A percentile compares a stretch with the other conserved stretches of the same genome.
Conservation (phyloP, 2,888 invertebrate species). For the Drosophila nr. perissopoda region DNA sequence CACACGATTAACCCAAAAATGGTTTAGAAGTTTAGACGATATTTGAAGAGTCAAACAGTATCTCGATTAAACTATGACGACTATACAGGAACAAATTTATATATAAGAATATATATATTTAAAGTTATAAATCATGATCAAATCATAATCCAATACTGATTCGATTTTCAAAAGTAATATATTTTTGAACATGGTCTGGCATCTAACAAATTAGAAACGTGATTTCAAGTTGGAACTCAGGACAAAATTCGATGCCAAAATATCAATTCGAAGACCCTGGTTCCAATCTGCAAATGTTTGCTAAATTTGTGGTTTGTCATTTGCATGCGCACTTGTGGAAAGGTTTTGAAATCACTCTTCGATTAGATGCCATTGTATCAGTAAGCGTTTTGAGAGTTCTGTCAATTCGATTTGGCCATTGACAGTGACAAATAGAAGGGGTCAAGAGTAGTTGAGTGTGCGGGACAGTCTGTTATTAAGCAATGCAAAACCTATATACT, state of each 20-base stretch:
- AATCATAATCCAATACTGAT: background rate
- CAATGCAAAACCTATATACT: background rate
- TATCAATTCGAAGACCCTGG: background rate
- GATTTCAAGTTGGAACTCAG: background rate
- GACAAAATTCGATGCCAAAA: background rate
- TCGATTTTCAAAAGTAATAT: background rate
- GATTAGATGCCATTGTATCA: constrained; percentile 28
- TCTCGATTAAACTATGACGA: background rate
- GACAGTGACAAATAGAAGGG: background rate
- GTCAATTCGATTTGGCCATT: constrained; percentile 8
- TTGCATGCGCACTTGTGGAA: constrained; percentile 44
- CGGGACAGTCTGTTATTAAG: background rate
- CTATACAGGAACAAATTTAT: too few relatives aligned
- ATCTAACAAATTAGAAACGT: background rate
- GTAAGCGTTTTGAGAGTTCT: constrained; percentile 7
- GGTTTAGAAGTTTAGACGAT: background rate
- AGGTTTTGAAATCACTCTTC: constrained; percentile 24
- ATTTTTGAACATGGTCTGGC: background rate
- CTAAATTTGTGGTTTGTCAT: constrained; percentile 32
- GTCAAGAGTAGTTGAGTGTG: background rate
- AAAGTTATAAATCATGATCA: background rate
- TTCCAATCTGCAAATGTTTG: constrained; percentile 6
- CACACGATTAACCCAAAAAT: background rate
- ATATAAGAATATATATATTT: background rate
- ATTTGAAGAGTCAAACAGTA: background rate